Evolutionary conservation across 1,140 invertebrate genomes (phyloP).

Genomic region (Sinonovacula constricta): DNA sequence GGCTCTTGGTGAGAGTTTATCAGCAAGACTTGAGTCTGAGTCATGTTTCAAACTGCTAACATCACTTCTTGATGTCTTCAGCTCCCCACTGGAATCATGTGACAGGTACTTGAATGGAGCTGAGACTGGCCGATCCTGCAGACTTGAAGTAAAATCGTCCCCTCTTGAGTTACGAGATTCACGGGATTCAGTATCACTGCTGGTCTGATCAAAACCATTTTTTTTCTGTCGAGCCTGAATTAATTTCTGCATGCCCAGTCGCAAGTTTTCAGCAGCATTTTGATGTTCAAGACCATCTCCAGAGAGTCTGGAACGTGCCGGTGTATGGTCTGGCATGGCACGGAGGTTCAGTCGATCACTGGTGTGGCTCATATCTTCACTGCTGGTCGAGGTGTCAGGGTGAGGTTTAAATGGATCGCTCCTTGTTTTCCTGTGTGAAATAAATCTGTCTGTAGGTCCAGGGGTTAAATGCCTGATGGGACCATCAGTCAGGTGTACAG

Average conservation of each 20-base stretch:
- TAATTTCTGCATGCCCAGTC: constrained; percentile 74
- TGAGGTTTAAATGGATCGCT: not conserved
- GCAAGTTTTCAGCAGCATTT: constrained; percentile 66
- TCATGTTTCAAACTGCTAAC: constrained; percentile 31
- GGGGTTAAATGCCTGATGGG: constrained; percentile 52
- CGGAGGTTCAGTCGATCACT: constrained; percentile 63
- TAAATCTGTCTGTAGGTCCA: not conserved
- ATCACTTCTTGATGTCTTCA: constrained; percentile 6
- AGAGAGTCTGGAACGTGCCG: constrained; percentile 26
- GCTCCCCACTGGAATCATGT: constrained; percentile 37
- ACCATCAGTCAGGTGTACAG: constrained; percentile 39
- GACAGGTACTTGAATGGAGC: constrained; percentile 59
- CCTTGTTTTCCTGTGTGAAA: not conserved
- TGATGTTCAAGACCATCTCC: constrained; percentile 56
- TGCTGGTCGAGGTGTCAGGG: constrained; percentile 37
- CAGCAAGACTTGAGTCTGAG: constrained; percentile 43
- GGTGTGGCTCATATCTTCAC: constrained; percentile 57
- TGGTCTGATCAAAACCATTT: constrained; percentile 46
- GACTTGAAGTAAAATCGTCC: constrained; percentile 32
- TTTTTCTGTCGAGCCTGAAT: constrained; percentile 71
- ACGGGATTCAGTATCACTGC: constrained; percentile 70
- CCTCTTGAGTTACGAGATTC: constrained; percentile 50
- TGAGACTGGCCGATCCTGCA: constrained; percentile 59
- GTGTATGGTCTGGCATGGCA: constrained; percentile 65
- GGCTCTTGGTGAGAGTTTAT: constrained; percentile 72